phyloP scores from a whole-genome alignment of 2,888 invertebrate species.

The Laothoe populi region DNA sequence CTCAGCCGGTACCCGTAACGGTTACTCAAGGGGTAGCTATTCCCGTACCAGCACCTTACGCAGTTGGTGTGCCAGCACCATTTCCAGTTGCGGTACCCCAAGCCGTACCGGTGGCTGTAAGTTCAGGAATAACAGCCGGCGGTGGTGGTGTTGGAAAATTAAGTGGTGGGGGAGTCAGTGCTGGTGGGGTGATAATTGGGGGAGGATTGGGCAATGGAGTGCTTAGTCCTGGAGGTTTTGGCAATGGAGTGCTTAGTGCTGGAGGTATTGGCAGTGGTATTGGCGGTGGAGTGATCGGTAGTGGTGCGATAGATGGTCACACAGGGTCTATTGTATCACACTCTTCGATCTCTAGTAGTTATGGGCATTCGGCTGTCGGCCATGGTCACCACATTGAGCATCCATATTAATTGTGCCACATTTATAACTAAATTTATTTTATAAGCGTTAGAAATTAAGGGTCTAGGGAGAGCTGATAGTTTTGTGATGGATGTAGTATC shows the following conservation, averaged over 20 bases:
- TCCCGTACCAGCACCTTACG: conserved; percentile 82
- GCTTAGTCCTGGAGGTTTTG: conserved; percentile 27
- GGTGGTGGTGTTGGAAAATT: conserved; percentile 31
- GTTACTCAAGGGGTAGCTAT: conserved; percentile 81
- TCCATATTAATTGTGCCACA: conserved; percentile 40
- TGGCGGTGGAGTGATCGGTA: conserved; percentile 28
- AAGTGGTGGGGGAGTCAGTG: conserved; percentile 25
- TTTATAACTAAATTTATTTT: background rate
- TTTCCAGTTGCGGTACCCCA: conserved; percentile 70
- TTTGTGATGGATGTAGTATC: background rate
- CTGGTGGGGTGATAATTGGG: conserved; percentile 22
- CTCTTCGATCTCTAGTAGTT: conserved; percentile 31
- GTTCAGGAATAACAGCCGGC: conserved; percentile 29
- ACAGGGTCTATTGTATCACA: conserved; percentile 29
- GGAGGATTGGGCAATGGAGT: conserved; percentile 32
- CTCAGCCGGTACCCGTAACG: conserved; percentile 81
- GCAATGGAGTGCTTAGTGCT: conserved; percentile 28
- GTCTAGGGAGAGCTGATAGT: background rate
- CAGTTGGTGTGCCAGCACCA: conserved; percentile 69
- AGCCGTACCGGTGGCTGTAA: conserved; percentile 54
- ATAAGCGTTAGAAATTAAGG: background rate
- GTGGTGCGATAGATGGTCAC: conserved; percentile 12
- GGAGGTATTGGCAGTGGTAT: too few species aligned
- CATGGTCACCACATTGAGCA: conserved; percentile 52
- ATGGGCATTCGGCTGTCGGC: conserved; percentile 25